Conservation (phyloP, 1,140 invertebrate genomes). For the Anastatus disparis region DNA sequence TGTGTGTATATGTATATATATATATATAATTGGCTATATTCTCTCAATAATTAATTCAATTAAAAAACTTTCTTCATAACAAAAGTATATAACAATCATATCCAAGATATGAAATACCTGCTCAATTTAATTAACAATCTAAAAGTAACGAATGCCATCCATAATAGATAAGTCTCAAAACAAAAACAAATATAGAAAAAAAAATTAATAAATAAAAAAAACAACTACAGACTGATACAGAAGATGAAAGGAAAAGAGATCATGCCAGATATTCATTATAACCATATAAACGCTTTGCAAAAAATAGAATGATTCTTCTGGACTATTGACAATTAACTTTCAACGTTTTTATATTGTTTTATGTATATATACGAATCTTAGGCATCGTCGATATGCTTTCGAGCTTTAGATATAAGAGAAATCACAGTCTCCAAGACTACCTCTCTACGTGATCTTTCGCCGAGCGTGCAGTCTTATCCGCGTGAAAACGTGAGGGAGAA, state of each 20-base stretch:
- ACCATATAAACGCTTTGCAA: no score
- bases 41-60: no score
- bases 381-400: slow-evolving; percentile 6
- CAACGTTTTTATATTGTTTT: no score
- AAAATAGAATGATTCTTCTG: slow-evolving; percentile 35
- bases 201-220: not conserved
- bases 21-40: no score
- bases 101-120: no score
- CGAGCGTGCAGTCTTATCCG: slow-evolving; percentile 41
- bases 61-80: no score
- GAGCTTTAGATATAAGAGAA: slow-evolving; percentile 44
- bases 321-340: slow-evolving; percentile 41
- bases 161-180: not conserved
- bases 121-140: not conserved
- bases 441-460: slow-evolving; percentile 51
- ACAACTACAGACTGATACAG: not conserved
- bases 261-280: no score
- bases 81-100: no score
- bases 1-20: no score
- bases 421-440: slow-evolving; percentile 49
- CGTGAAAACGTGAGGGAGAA: slow-evolving; percentile 40
- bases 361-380: no score
- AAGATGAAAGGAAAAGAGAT: not conserved
- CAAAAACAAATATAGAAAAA: not conserved
- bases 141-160: not conserved